Conservation (phyloP, 2,888 invertebrate species). For the Trypoxylon attenuatum region DNA sequence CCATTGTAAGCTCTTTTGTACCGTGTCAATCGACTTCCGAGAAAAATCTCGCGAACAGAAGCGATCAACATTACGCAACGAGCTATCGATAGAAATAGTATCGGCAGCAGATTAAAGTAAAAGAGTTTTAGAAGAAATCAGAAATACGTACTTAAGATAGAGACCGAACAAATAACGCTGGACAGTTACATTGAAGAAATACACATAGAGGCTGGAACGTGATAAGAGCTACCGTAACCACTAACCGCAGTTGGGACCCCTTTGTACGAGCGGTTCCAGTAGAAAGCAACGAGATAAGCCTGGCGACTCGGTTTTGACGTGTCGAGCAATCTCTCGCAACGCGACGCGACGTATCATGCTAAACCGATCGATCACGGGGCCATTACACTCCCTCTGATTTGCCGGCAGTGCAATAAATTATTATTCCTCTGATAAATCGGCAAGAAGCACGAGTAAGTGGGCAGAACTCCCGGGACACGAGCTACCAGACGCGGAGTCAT, state of each 20-base stretch:
- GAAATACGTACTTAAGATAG: background rate
- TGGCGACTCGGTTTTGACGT: constrained; percentile 52
- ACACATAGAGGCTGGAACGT: constrained; percentile 13
- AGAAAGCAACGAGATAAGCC: constrained; percentile 42
- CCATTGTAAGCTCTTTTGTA: no score
- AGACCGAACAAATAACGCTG: background rate
- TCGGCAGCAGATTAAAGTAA: no score
- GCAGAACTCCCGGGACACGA: constrained; percentile 11
- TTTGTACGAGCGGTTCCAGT: constrained; percentile 11
- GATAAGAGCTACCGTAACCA: constrained; percentile 7
- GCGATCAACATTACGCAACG: background rate
- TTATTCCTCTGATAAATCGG: constrained; percentile 59
- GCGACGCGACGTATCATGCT: constrained; percentile 38
- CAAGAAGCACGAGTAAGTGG: constrained; percentile 43
- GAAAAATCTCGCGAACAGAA: no score
- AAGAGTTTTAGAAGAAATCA: background rate
- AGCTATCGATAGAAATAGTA: no score
- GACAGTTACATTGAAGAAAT: constrained; percentile 1
- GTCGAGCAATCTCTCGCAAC: constrained; percentile 44
- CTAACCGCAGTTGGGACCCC: no score
- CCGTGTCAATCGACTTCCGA: no score
- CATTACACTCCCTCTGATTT: constrained; percentile 52
- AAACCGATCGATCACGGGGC: constrained; percentile 54
- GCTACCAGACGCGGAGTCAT: constrained; percentile 21
- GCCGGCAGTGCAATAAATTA: constrained; percentile 52